Percentiles rank a stretch among this genome's conserved stretches.
These are phyloP conservation scores for Leptobrachium ailaonicum DNA, from an alignment of 2,113 vertebrate species.

Conservation along the genomic window DNA sequence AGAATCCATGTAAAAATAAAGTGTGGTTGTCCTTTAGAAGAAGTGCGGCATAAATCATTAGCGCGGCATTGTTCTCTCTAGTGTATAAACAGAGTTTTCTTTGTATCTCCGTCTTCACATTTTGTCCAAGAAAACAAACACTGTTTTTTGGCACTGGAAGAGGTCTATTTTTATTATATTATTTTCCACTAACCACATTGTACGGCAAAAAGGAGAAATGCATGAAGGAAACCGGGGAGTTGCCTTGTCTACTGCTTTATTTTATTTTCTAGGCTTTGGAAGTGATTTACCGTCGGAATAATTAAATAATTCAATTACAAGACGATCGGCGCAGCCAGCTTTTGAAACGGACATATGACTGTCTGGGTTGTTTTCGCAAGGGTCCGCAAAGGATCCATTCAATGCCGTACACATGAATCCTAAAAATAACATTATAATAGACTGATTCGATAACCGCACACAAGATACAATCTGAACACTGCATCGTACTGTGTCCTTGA, in stretches of 20 bases:
- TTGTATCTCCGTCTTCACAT: no score
- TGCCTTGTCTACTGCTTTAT: neutral
- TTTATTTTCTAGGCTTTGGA: neutral
- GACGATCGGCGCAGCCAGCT: constrained; percentile 6
- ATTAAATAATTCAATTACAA: constrained; percentile 24
- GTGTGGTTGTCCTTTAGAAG: no score
- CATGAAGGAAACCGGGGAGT: constrained; percentile 15
- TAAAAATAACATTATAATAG: neutral
- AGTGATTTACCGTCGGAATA: constrained; percentile 2
- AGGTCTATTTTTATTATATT: neutral
- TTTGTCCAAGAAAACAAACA: no score
- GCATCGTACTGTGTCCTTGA: no score
- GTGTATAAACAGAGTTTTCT: no score
- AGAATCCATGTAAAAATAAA: no score
- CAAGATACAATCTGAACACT: no score
- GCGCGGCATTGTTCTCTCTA: no score
- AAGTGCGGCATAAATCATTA: no score
- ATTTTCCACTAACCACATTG: neutral
- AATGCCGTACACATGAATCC: constrained; percentile 14
- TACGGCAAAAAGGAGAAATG: neutral
- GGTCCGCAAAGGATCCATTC: neutral
- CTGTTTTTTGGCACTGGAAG: no score
- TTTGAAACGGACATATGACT: constrained; percentile 30
- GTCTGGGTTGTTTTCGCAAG: constrained; percentile 19
- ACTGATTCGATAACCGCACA: no score